These are phyloP conservation scores for Coregonus clupeaformis DNA, from an alignment of 2,113 vertebrate genomes.

Conservation along the genomic window DNA sequence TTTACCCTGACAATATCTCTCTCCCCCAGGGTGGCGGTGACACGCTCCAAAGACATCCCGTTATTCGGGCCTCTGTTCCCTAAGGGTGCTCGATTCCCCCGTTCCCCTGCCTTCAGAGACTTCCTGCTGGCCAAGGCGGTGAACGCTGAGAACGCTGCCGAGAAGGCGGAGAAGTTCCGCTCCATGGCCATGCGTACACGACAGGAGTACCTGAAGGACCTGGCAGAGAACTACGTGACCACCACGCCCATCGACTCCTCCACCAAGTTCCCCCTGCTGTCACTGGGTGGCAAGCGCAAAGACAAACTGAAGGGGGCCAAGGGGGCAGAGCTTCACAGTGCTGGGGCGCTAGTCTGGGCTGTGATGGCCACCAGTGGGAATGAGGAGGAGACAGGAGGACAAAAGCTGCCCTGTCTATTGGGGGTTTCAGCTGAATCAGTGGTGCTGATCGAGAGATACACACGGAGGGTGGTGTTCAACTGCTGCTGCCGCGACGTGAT, in stretches of 20 bases:
- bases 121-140: slow-evolving; percentile 88
- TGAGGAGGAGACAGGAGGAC: slow-evolving; percentile 48
- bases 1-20: neutral
- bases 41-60: slow-evolving; percentile 89
- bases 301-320: slow-evolving; percentile 80
- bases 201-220: slow-evolving; percentile 88
- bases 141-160: slow-evolving; percentile 86
- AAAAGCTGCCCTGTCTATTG: slow-evolving; percentile 78
- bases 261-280: slow-evolving; percentile 85
- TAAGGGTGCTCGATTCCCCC: slow-evolving; percentile 79
- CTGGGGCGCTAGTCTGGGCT: slow-evolving; percentile 84
- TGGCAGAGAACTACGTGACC: slow-evolving; percentile 87
- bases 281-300: slow-evolving; percentile 80
- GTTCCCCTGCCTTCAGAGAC: slow-evolving; percentile 81
- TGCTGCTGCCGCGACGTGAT: slow-evolving; percentile 88
- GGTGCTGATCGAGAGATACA: slow-evolving; percentile 81
- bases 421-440: slow-evolving; percentile 84
- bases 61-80: slow-evolving; percentile 84
- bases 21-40: slow-evolving; percentile 82
- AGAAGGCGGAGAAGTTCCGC: slow-evolving; percentile 87
- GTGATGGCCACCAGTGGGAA: slow-evolving; percentile 69
- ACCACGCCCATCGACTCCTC: slow-evolving; percentile 87
- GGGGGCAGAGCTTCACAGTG: slow-evolving; percentile 82
- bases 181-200: slow-evolving; percentile 90
- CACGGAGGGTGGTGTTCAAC: slow-evolving; percentile 83